Evolutionary conservation across 1,140 invertebrate species (phyloP).

Genomic region (Zaprionus ghesquierei): DNA sequence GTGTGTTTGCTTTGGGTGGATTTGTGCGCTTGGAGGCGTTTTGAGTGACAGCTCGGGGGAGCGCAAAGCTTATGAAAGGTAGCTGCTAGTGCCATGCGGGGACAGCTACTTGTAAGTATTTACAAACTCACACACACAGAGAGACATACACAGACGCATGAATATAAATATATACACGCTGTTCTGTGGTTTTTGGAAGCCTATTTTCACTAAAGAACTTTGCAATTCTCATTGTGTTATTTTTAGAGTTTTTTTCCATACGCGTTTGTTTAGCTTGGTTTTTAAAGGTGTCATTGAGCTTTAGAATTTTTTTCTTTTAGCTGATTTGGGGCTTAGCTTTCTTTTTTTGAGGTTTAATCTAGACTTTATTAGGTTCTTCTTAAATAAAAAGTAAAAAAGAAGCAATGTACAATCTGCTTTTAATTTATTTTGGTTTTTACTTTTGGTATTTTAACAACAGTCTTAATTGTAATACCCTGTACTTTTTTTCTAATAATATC

Average conservation of each 20-base stretch:
- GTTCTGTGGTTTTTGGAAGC: conserved; percentile 1
- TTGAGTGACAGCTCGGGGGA: conserved; percentile 66
- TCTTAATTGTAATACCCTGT: too few species aligned
- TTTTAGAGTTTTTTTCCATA: conserved; percentile 5
- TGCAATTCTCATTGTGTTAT: conserved; percentile 16
- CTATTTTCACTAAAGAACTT: conserved; percentile 21
- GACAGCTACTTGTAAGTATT: conserved; percentile 26
- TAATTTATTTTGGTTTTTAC: neutral
- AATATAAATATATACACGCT: neutral
- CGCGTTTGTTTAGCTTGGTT: conserved; percentile 16
- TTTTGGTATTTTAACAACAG: too few species aligned
- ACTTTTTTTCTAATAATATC: too few species aligned
- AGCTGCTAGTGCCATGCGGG: neutral
- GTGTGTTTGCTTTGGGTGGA: conserved; percentile 23
- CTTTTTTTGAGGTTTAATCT: neutral
- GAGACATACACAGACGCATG: too few species aligned
- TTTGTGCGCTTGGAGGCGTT: conserved; percentile 45
- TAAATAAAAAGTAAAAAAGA: neutral
- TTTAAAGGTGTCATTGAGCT: conserved; percentile 27
- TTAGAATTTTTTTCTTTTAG: neutral
- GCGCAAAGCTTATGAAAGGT: conserved; percentile 1
- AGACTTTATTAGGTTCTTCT: neutral
- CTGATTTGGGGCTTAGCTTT: neutral
- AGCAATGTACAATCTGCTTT: neutral
- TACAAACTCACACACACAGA: neutral